Percentiles rank a stretch among this genome's conserved stretches.
Evolutionary conservation across 2,113 vertebrate species (phyloP).

Genomic region (Zingel zingel): DNA sequence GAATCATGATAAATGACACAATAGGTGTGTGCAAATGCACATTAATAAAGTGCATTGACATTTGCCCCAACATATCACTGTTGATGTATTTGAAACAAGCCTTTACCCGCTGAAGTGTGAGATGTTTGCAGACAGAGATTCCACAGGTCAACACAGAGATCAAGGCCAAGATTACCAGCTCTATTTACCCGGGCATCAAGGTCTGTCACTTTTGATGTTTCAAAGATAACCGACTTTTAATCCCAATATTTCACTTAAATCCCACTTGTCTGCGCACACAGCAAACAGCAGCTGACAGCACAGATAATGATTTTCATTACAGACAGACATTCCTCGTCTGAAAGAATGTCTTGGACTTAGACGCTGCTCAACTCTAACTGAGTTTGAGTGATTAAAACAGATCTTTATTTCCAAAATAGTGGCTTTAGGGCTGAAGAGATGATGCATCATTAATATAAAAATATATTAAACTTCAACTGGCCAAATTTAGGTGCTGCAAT

Average conservation of each 20-base stretch:
- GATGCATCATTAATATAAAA: neutral
- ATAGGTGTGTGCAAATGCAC: neutral
- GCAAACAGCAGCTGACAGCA: conserved; percentile 29
- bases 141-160: conserved; percentile 33
- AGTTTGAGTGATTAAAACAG: neutral
- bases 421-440: neutral
- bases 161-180: conserved; percentile 44
- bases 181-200: conserved; percentile 45
- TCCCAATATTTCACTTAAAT: conserved; percentile 31
- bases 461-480: too few relatives aligned
- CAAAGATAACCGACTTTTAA: conserved; percentile 36
- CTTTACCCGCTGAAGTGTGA: conserved; percentile 23
- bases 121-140: conserved; percentile 36
- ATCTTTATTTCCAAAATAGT: neutral
- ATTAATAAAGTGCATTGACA: neutral
- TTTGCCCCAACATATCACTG: neutral
- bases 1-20: neutral
- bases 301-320: conserved; percentile 10
- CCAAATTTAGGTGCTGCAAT: too few relatives aligned
- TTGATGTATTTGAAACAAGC: conserved; percentile 22
- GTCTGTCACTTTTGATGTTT: conserved; percentile 24
- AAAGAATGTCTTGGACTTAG: neutral
- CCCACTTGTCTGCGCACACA: neutral
- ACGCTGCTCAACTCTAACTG: neutral
- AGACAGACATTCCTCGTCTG: conserved; percentile 13